Evolutionary conservation across 2,113 vertebrate species (phyloP), one percentile per base, ranked within the genome.

Genomic region (Scartelaos histophorus): DNA sequence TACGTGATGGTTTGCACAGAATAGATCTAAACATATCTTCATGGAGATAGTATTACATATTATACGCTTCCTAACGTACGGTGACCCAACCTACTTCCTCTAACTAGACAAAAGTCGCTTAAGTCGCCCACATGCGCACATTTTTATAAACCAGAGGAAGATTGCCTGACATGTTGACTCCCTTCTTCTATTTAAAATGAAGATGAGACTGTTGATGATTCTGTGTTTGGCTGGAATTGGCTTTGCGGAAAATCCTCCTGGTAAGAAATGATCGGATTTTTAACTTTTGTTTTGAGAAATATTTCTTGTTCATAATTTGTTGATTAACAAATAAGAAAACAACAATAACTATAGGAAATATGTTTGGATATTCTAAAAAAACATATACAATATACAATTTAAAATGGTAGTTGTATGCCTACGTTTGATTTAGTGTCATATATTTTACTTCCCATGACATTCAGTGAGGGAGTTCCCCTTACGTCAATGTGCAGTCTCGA

Each of bases 401-500:
- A 60, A 29, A 24, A 58, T 25, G 1, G 25, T 61, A 35, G 1
- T 64, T 17, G 3, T 38, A 16, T n/a, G 10, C 15, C 35, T 35
- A 7, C 3, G 13, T 9, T 34, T 60, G 13, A 29, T 16, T 16
- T 34, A 35, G 7, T 64, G 34, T 35, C 21, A 64, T 64, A 38
- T n/a, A n/a, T 38, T 64, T 38, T n/a, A 64, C 61, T 64, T 64
- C 61, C 61, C 34, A 21, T 62, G 17, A 64, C 34, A 64, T 38
- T 35, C n/a, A 7, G 9, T n/a, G 3, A n/a, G 61, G 38, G 3
- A 64, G 43, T 64, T 64, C 19, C 61, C 61, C 61, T 64, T 38
- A 64, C 34, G 61, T 64, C 60, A 62, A 29, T 12, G 24, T 2
- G 13, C 60, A 62, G 60, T 16, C 34, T 64, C 17, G 16, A 17